Base-by-base conservation (phyloP, 2,888 invertebrate species). In the Macaria liturata region DNA sequence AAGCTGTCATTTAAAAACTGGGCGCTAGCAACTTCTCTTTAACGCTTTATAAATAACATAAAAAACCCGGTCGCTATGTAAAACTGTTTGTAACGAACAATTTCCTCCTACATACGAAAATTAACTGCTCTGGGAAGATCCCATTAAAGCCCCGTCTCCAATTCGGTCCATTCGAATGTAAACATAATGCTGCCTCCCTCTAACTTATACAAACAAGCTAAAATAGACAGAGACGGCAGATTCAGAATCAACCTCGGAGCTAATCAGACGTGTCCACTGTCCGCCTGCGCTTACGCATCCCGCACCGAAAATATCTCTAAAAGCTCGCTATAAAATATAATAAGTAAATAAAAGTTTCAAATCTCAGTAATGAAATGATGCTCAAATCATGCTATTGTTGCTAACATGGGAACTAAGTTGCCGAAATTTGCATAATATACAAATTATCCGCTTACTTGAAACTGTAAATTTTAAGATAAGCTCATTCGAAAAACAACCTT, bases 211-310 rank as follows among this genome's bases (percentile, higher is more conserved):
- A 30, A 44, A 37, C 37, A 61, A 32, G 50, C 46, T 30, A 48
- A 32, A 78, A 43, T 55, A 48, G 81, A 89, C 57, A 71, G 86
- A 83, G 91, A 88, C 75, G 56, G 77, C 71, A 68, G 64, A 69
- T 75, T 56, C 74, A 80, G 83, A 83, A 83, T 84, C 83, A 82
- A 83, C 81, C 77, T 77, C 83, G 79, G 74, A 80, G 72, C 89
- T 88, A 90, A 91, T 91, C 78, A 89, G 75, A 82, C 91, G 89
- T 90, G 81, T 88, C 91, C 83, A 84, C 81, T 88, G 84, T 88
- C 90, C 85, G 75, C 75, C 65, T 74, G 79, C 84, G 86, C 81
- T 68, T 74, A 80, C 84, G 86, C 88, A 88, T 88, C 86, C 68
- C 62, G 68, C 61, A 66, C 74, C 72, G 64, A 83, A 84, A 78